A percentile compares a stretch with the other conserved stretches of the same genome.
phyloP scores from a whole-genome alignment of 2,888 invertebrate species.

The Cheilosia vulpina region DNA sequence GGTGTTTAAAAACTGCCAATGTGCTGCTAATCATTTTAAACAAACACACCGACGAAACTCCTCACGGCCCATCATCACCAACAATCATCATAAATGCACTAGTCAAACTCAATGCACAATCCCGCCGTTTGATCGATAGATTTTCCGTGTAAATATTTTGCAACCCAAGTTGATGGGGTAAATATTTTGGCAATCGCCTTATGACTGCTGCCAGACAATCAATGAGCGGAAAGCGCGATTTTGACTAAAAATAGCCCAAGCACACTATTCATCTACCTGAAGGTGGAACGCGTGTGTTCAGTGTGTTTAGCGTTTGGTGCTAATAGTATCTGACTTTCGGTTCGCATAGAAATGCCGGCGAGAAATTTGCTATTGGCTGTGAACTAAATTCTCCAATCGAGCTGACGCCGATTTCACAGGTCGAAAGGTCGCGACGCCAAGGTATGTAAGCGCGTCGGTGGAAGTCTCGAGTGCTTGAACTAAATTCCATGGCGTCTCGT shows the following conservation, averaged over 20 bases:
- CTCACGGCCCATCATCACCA: not conserved
- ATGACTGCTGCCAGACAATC: constrained; percentile 34
- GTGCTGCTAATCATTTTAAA: constrained; percentile 31
- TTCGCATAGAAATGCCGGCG: not conserved
- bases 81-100: not conserved
- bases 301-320: too few relatives aligned
- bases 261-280: constrained; percentile 24
- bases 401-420: constrained; percentile 63
- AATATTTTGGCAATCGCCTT: constrained; percentile 42
- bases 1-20: constrained; percentile 27
- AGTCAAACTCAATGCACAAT: not conserved
- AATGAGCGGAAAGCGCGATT: constrained; percentile 4
- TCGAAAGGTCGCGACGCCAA: constrained; percentile 58
- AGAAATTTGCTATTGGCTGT: constrained; percentile 37
- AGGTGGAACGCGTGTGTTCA: constrained; percentile 35
- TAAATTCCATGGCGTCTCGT: constrained; percentile 65
- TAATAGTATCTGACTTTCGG: constrained; percentile 12
- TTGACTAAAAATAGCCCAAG: constrained; percentile 32
- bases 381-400: constrained; percentile 70
- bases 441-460: constrained; percentile 62
- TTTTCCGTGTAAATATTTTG: constrained; percentile 38
- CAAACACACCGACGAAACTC: constrained; percentile 8
- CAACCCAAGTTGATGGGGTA: constrained; percentile 40
- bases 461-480: constrained; percentile 59
- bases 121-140: constrained; percentile 31